Evolutionary conservation across 1,140 invertebrate species (phyloP).

Genomic region (Tenebrio molitor): DNA sequence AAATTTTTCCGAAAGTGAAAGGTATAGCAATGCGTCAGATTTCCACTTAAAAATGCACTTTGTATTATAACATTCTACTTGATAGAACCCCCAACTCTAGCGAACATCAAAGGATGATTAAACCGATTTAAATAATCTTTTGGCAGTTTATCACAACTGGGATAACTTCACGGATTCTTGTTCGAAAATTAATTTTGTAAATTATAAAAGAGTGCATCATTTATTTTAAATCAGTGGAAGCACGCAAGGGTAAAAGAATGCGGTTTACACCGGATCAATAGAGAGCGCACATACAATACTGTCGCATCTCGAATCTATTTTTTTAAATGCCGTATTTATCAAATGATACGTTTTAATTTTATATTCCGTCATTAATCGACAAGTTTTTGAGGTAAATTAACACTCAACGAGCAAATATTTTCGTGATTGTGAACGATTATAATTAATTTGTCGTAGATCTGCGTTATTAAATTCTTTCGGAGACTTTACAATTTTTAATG

Average conservation of each 20-base stretch:
- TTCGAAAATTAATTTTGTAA: constrained; percentile 8
- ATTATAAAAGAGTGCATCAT: constrained; percentile 10
- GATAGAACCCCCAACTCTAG: background rate
- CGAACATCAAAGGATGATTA: too few species aligned
- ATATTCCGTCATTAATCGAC: too few species aligned
- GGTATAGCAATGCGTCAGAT: too few species aligned
- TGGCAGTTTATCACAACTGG: background rate
- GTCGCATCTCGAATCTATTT: background rate
- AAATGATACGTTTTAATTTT: background rate
- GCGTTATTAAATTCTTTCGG: too few species aligned
- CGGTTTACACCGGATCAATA: constrained; percentile 24
- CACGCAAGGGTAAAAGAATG: constrained; percentile 29
- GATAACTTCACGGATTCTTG: background rate
- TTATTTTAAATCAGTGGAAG: constrained; percentile 8
- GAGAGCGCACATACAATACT: background rate
- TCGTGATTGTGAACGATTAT: too few species aligned
- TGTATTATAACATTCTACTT: too few species aligned
- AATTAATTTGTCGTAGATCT: too few species aligned
- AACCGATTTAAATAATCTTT: background rate
- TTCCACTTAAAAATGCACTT: too few species aligned
- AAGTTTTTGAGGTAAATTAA: too few species aligned
- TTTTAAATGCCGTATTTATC: background rate
- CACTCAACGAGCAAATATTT: too few species aligned
- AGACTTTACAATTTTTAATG: too few species aligned
- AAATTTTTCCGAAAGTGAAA: too few species aligned